Percentiles rank a stretch among this genome's conserved stretches.
These are phyloP conservation scores for Amiota minor DNA, from an alignment of 2,888 invertebrate genomes.

Conservation along the genomic window DNA sequence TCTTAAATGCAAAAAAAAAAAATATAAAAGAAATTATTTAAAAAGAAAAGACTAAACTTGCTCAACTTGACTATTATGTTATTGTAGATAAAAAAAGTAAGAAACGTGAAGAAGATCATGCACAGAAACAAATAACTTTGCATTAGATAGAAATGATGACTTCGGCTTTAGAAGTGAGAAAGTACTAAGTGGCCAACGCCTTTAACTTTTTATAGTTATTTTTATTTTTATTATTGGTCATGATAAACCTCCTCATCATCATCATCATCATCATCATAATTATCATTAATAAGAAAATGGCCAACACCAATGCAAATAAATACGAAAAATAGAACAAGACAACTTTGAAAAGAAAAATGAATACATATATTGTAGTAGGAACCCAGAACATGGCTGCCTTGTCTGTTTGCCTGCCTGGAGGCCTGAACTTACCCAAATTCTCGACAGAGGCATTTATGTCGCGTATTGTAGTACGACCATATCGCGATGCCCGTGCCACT, in stretches of 20 bases:
- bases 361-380: slow-evolving; percentile 25
- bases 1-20: not conserved
- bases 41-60: not conserved
- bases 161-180: no score
- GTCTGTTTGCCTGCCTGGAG: not conserved
- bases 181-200: no score
- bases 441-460: slow-evolving; percentile 84
- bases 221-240: not conserved
- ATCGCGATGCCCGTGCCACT: slow-evolving; percentile 72
- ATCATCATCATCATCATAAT: not conserved
- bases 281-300: slow-evolving; percentile 4
- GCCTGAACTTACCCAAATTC: slow-evolving; percentile 78
- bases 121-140: not conserved
- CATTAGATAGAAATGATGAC: not conserved
- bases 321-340: slow-evolving; percentile 36
- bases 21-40: not conserved
- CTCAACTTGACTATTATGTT: no score
- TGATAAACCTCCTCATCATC: no score
- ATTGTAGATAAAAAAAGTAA: not conserved
- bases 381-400: not conserved
- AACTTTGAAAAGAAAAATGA: slow-evolving; percentile 23
- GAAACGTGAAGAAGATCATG: not conserved
- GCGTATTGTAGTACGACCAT: slow-evolving; percentile 77
- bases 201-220: no score
- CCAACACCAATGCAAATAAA: slow-evolving; percentile 27